These are phyloP conservation scores for Zaprionus nigranus DNA, from an alignment of 1,140 invertebrate species.

Conservation along the genomic window DNA sequence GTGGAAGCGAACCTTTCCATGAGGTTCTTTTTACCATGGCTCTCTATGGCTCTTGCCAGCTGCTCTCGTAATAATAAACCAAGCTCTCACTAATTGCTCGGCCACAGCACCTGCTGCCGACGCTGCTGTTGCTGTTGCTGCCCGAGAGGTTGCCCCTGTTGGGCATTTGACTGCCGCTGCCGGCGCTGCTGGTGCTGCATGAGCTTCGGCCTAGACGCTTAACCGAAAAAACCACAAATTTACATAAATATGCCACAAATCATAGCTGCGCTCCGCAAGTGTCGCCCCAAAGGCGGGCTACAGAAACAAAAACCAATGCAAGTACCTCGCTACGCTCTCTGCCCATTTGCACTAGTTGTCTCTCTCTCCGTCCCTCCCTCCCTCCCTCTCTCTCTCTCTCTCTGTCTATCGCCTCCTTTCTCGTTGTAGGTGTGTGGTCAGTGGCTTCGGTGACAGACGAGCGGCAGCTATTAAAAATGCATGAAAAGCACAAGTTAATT, in stretches of 20 bases:
- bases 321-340: background rate
- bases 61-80: slow-evolving; percentile 44
- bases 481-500: slow-evolving; percentile 75
- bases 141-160: slow-evolving; percentile 8
- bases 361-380: background rate
- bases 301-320: slow-evolving; percentile 15
- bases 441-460: slow-evolving; percentile 54
- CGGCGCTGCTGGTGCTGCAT: background rate
- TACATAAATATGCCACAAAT: slow-evolving; percentile 82
- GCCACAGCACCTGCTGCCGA: slow-evolving; percentile 71
- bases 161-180: slow-evolving; percentile 1
- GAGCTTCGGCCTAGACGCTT: slow-evolving; percentile 45
- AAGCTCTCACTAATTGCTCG: slow-evolving; percentile 70
- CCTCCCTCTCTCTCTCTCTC: background rate
- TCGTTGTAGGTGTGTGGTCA: slow-evolving; percentile 49
- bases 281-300: slow-evolving; percentile 41
- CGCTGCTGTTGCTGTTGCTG: background rate
- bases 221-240: slow-evolving; percentile 76
- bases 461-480: slow-evolving; percentile 72
- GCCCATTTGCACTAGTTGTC: slow-evolving; percentile 1
- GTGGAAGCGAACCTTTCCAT: background rate
- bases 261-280: slow-evolving; percentile 55
- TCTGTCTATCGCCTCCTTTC: background rate
- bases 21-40: background rate
- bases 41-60: slow-evolving; percentile 20